A percentile compares a stretch with the other conserved stretches of the same genome.
Conservation (phyloP, 2,797 vertebrate genomes). For the Dryobates pubescens region DNA sequence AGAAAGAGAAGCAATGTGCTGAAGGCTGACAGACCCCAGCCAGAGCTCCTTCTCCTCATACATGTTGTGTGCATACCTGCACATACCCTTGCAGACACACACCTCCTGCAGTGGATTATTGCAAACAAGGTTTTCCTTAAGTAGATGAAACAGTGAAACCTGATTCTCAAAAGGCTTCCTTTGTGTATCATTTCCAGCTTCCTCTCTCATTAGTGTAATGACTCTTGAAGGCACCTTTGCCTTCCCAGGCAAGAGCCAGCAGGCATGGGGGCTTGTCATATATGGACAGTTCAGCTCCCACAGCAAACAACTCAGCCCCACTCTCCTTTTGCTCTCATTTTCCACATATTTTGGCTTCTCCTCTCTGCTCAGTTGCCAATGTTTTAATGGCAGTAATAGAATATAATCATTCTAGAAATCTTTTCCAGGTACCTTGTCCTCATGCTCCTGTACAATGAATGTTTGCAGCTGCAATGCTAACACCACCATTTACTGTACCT, state of each 20-base stretch:
- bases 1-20: background rate
- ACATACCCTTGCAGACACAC: background rate
- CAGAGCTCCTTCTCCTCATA: background rate
- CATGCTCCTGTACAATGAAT: background rate
- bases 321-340: background rate
- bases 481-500: background rate
- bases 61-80: background rate
- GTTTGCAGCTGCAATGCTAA: background rate
- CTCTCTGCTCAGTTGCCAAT: background rate
- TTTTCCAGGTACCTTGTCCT: background rate
- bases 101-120: background rate
- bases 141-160: background rate
- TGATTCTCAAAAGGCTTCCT: background rate
- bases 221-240: background rate
- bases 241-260: background rate
- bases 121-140: background rate
- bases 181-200: background rate
- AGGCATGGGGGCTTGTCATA: accelerated
- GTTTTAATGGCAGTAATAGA: background rate
- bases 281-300: background rate
- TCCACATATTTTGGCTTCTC: background rate
- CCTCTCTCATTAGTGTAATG: background rate
- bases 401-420: background rate
- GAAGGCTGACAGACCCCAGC: background rate
- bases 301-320: background rate